Base-by-base conservation (phyloP, 2,888 invertebrate species). In the Volucella inanis region DNA sequence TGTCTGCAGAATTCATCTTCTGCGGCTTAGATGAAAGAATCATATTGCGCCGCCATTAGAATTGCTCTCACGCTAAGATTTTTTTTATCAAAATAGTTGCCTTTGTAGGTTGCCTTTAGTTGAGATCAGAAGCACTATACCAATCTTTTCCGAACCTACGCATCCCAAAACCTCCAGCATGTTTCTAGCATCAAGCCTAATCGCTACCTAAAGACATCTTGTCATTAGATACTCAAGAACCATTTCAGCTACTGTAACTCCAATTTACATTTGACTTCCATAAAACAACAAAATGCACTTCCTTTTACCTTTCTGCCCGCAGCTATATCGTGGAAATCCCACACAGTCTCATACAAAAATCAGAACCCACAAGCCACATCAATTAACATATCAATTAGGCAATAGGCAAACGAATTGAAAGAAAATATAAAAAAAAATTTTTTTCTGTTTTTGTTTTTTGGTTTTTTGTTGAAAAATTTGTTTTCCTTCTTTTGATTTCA, bases 401-500 rank as follows among this genome's bases (percentile, higher is more conserved):
- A 12, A 59, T 84, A 84, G 84, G 65, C 47, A 12, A 59, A 14
- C 11, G 18, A 45, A 18, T 43, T 31, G 41, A 45, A 50, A 74
- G 39, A 52, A 61, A 65, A 8, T 47, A 68, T 55, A 61, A 12
- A 67, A 43, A 47, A 55, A n/a, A n/a, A n/a, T n/a, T n/a, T n/a
- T n/a, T n/a, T n/a, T n/a, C n/a, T 38, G 67, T 50, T 75, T 79
- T 70, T 75, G 31, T 61, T 61, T 72, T 41, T 64, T 71, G 39
- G 39, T 62, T 67, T 75, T 43, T 52, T 38, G 62, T 50, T 3
- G 57, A 54, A 11, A 18, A 8, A 59, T 50, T 38, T 50, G 10
- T 41, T 52, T 43, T 38, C 31, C 39, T 52, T 79, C 45, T 50
- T 57, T 64, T 74, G 15, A 43, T 82, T 75, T 49, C 93, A 98